A percentile compares a stretch with the other conserved stretches of the same genome.
phyloP scores from a whole-genome alignment of 2,113 vertebrate genomes.

The Spilogale gracilis region DNA sequence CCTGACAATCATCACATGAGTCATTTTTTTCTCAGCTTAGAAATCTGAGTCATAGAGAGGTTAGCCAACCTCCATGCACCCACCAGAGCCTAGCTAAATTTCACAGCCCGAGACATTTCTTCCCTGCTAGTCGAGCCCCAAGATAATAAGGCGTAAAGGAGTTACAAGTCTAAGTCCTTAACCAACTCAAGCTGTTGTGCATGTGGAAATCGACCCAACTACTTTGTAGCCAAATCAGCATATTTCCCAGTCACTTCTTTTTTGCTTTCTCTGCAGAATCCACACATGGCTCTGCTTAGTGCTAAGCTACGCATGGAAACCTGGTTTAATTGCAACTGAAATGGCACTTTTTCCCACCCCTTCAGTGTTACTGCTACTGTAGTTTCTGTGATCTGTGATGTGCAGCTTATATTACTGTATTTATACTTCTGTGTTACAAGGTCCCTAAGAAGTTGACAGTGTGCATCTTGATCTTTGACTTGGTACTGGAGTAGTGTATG shows the following conservation, averaged over 20 bases:
- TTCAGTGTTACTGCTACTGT: not conserved
- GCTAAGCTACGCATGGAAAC: conserved; percentile 65
- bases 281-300: conserved; percentile 61
- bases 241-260: conserved; percentile 65
- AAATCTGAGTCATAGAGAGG: not conserved
- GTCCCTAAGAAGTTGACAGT: not conserved
- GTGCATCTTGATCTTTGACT: not conserved
- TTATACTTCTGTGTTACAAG: not conserved
- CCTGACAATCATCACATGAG: not conserved
- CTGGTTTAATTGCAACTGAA: conserved; percentile 65
- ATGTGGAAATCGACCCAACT: conserved; percentile 51
- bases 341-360: not conserved
- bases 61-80: not conserved
- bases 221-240: conserved; percentile 69
- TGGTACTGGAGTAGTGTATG: not conserved
- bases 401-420: not conserved
- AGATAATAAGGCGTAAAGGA: not conserved
- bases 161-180: conserved; percentile 18
- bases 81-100: conserved; percentile 35
- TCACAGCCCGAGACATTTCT: not conserved
- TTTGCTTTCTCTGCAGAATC: conserved; percentile 69
- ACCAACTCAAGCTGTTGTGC: not conserved
- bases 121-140: not conserved
- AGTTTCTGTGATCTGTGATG: not conserved
- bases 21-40: not conserved